Conservation (phyloP, 2,888 invertebrate genomes). For the Terebella lapidaria region DNA sequence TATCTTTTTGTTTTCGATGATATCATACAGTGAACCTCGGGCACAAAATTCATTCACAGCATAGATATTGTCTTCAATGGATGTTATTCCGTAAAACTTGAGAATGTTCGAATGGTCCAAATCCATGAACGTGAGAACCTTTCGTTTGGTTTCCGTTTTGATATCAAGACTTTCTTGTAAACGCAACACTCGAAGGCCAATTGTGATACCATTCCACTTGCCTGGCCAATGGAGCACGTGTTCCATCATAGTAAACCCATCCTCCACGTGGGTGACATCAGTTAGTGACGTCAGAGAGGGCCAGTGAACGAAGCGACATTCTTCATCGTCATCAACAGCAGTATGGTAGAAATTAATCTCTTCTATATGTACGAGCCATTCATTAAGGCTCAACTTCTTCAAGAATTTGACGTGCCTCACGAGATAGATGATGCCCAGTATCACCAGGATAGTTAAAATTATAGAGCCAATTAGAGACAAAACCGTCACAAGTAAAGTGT, state of each 20-base stretch:
- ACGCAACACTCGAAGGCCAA: constrained; percentile 28
- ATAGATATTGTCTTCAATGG: constrained; percentile 28
- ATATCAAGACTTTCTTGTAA: constrained; percentile 4
- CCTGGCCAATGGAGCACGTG: constrained; percentile 37
- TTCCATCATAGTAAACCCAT: constrained; percentile 12
- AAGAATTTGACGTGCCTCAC: neutral
- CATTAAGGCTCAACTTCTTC: neutral
- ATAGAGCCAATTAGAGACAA: neutral
- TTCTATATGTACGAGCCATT: constrained; percentile 30
- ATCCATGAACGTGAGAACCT: constrained; percentile 33
- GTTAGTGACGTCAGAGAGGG: constrained; percentile 12
- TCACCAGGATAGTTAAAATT: neutral
- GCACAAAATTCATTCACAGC: constrained; percentile 33
- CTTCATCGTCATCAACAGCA: neutral
- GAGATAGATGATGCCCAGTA: neutral
- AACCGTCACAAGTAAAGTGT: neutral
- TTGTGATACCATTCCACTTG: constrained; percentile 29
- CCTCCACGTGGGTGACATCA: constrained; percentile 11
- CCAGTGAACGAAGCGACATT: constrained; percentile 3
- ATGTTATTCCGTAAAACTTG: constrained; percentile 37
- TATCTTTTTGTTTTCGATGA: constrained; percentile 33
- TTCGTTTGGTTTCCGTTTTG: constrained; percentile 21
- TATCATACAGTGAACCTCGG: constrained; percentile 35
- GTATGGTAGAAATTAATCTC: constrained; percentile 32
- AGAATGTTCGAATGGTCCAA: constrained; percentile 35